A percentile compares a stretch with the other conserved stretches of the same genome.
These are phyloP conservation scores for Melinaea marsaeus DNA, from an alignment of 2,888 invertebrate genomes.

Conservation along the genomic window DNA sequence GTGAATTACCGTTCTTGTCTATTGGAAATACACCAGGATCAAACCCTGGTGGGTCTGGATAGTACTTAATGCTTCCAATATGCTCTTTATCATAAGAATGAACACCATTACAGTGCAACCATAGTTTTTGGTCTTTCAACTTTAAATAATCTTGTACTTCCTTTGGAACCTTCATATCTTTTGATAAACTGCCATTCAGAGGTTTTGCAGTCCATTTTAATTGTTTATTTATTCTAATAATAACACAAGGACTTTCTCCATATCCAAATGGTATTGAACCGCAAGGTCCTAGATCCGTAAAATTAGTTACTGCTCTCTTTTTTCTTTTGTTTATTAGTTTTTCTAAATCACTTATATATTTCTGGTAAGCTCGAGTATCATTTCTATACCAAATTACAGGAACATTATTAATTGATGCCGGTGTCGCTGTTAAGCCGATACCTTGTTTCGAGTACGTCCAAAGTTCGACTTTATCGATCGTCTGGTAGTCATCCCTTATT, in stretches of 20 bases:
- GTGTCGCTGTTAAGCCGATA: constrained; percentile 59
- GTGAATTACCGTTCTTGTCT: constrained; percentile 40
- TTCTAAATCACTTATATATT: constrained; percentile 56
- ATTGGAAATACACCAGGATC: constrained; percentile 54
- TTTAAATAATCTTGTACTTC: constrained; percentile 52
- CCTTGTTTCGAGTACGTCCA: constrained; percentile 47
- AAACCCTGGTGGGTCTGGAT: constrained; percentile 64
- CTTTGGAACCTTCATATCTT: constrained; percentile 40
- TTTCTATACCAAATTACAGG: constrained; percentile 61
- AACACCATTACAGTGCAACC: constrained; percentile 58
- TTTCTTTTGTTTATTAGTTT: constrained; percentile 43
- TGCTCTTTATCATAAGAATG: constrained; percentile 63
- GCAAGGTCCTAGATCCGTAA: constrained; percentile 54
- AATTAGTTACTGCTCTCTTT: constrained; percentile 37
- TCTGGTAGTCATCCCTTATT: constrained; percentile 34
- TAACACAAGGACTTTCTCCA: constrained; percentile 56
- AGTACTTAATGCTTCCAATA: constrained; percentile 56
- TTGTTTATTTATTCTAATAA: constrained; percentile 61
- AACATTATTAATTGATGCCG: constrained; percentile 45
- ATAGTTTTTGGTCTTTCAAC: constrained; percentile 46
- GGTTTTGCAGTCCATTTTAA: constrained; percentile 58
- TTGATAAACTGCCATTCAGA: constrained; percentile 41
- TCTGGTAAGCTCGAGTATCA: constrained; percentile 45
- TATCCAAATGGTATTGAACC: constrained; percentile 60
- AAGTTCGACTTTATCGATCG: constrained; percentile 36